These are phyloP conservation scores for Siphlonurus alternatus DNA, from an alignment of 2,888 invertebrate species.

Conservation along the genomic window DNA sequence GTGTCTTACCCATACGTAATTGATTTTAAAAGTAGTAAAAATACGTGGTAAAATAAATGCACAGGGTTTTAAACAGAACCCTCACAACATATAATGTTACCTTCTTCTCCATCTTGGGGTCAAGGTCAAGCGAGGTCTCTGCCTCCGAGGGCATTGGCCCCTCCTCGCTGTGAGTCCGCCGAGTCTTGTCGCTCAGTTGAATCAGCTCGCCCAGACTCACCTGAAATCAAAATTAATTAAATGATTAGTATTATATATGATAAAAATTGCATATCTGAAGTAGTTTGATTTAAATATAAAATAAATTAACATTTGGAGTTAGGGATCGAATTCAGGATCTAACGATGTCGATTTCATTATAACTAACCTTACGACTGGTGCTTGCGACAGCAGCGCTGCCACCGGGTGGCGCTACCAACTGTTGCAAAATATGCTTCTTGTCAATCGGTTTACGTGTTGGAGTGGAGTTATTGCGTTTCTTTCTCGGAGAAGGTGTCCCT, in stretches of 20 bases:
- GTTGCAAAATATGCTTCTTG: conserved; percentile 62
- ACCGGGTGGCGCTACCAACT: conserved; percentile 49
- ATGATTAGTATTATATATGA: neutral
- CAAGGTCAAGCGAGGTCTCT: conserved; percentile 39
- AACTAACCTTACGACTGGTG: neutral
- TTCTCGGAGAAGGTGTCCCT: conserved; percentile 63
- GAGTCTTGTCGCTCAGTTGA: conserved; percentile 47
- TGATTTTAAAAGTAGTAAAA: too few relatives aligned
- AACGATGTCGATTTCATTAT: neutral
- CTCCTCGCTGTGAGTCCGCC: conserved; percentile 23
- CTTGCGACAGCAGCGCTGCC: neutral
- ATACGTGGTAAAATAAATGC: too few relatives aligned
- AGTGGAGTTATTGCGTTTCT: conserved; percentile 63
- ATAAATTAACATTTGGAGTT: too few relatives aligned
- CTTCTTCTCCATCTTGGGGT: conserved; percentile 58
- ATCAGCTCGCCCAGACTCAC: conserved; percentile 56
- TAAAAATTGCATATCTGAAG: neutral
- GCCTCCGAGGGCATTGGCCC: conserved; percentile 28
- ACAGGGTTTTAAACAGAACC: too few relatives aligned
- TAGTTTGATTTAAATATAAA: too few relatives aligned
- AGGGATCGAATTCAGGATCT: too few relatives aligned
- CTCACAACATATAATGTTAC: too few relatives aligned
- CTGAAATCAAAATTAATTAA: conserved; percentile 18
- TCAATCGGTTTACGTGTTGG: conserved; percentile 49
- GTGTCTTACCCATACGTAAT: too few relatives aligned